Base-by-base conservation (phyloP, 2,888 invertebrate genomes). In the Pristionchus fissidentatus region DNA sequence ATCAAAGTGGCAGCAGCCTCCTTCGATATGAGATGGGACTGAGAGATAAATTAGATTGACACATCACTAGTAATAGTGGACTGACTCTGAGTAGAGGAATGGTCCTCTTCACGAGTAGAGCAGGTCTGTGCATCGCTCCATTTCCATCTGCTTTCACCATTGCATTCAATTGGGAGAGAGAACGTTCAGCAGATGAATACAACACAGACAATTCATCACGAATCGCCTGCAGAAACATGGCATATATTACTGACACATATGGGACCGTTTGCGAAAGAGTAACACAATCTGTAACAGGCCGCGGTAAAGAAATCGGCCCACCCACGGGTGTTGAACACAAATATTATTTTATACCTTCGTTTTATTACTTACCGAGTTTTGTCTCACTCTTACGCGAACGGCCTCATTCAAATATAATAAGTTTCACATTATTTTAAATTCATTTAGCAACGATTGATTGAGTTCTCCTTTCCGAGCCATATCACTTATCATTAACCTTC, bases 191-290 rank as follows among this genome's bases (percentile, higher is more conserved):
- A 10, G 84, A 81, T 35, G 85, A 81, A 77, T 88, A 89, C 1
- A 91, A 85, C 13, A 93, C 93, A 8, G 94, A 94, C 46, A 97
- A 93, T 87, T 95, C 94, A 62, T 95, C 94, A 87, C 96, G 94
- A 85, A 96, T 95, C 0, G 94, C 94, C 86, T 89, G 38, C 15
- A 43, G 35, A 29, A n/a, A 4, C 7, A n/a, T n/a, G n/a, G n/a
- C n/a, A n/a, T n/a, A n/a, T n/a, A n/a, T n/a, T n/a, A n/a, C n/a
- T n/a, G n/a, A n/a, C n/a, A n/a, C n/a, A n/a, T n/a, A n/a, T n/a
- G n/a, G n/a, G n/a, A n/a, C n/a, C n/a, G n/a, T n/a, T n/a, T n/a
- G n/a, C n/a, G n/a, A n/a, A n/a, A n/a, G n/a, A n/a, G n/a, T n/a
- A n/a, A n/a, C n/a, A n/a, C n/a, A n/a, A n/a, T n/a, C n/a, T n/a